A percentile compares a stretch with the other conserved stretches of the same genome.
Evolutionary conservation across 2,888 invertebrate genomes (phyloP).

Genomic region (Synergus japonicus): DNA sequence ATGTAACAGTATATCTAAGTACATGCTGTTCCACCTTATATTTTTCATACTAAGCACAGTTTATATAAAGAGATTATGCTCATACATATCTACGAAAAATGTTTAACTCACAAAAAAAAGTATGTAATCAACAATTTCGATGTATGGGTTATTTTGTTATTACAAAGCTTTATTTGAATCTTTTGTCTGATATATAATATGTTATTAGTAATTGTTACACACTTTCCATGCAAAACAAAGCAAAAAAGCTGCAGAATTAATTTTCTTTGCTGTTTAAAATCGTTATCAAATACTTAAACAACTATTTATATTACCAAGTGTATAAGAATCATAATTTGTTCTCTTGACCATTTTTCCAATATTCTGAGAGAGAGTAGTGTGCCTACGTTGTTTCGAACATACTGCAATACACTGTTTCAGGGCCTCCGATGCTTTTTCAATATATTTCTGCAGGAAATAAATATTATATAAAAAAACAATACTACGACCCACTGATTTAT

Average conservation of each 20-base stretch:
- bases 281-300: background rate
- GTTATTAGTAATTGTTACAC: slow-evolving; percentile 41
- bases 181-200: background rate
- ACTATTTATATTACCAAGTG: slow-evolving; percentile 78
- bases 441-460: slow-evolving; percentile 79
- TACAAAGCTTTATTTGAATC: slow-evolving; percentile 5
- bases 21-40: background rate
- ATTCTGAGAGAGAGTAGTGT: slow-evolving; percentile 86
- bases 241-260: slow-evolving; percentile 4
- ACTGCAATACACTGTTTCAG: slow-evolving; percentile 89
- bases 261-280: slow-evolving; percentile 27
- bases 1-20: too few relatives aligned
- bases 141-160: background rate
- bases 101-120: background rate
- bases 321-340: slow-evolving; percentile 87
- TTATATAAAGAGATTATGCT: background rate
- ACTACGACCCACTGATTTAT: slow-evolving; percentile 2
- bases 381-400: slow-evolving; percentile 85
- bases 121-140: background rate
- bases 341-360: slow-evolving; percentile 89
- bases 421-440: slow-evolving; percentile 85
- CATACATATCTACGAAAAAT: background rate
- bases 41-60: background rate
- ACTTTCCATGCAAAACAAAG: slow-evolving; percentile 47
- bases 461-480: background rate